Base-by-base conservation (phyloP, 2,113 vertebrate species). In the Chamaea fasciata region DNA sequence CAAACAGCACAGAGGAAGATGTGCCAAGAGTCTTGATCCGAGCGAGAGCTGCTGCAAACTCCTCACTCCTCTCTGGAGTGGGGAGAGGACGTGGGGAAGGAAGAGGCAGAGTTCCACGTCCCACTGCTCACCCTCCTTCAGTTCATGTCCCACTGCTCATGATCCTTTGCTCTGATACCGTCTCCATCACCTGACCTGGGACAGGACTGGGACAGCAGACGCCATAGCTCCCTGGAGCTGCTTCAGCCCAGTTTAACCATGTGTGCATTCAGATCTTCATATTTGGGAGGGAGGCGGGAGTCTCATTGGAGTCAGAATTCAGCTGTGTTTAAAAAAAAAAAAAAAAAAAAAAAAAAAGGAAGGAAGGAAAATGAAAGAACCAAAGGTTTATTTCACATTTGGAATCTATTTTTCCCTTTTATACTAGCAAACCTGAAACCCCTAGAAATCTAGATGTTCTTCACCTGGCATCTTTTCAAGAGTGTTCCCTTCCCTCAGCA, bases 241-340 rank as follows among this genome's bases (percentile, higher is more conserved):
- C 7, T 68, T 50, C 46, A 37, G 4, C 2, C 12, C 1, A 24
- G 19, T 68, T 55, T 6, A 22, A 17, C 20, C 4, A 0, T 0
- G 18, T 7, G 28, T 41, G 30, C 24, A 4, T 46, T 18, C 42
- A n/a, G 30, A 19, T 59, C 13, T 56, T 55, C 28, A 0, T 3
- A 17, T 31, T 1, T 15, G 5, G 19, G 33, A 90, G 30, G 27
- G 46, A 79, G 44, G 27, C 24, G 41, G 30, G 41, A 80, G 17
- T 13, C 35, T 63, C 37, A 35, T 2, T 24, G 19, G 49, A 87
- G 33, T 33, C 47, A 77, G 50, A 80, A 60, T 15, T 79, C 65
- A 80, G 37, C 18, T 28, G n/a, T 41, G 13, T 31, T 75, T 6
- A 8, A 19, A 11, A 24, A 33, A 10, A 41, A 31, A 6, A 49